Evolutionary conservation across 2,888 invertebrate genomes (phyloP), one percentile per base, ranked within the genome.

Genomic region (Falcaria lacertinaria): DNA sequence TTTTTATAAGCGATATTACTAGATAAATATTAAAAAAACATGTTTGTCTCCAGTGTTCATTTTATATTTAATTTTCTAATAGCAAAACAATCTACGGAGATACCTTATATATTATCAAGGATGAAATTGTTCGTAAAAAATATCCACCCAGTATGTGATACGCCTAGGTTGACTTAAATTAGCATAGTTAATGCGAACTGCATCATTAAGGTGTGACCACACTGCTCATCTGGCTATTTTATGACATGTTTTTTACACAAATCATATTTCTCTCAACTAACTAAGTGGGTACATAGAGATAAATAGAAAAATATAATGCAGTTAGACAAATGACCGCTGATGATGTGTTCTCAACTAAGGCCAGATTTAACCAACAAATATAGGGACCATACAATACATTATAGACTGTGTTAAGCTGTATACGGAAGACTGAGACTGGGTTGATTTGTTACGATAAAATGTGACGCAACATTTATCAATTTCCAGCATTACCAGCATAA

Each of bases 151-250:
- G 50, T 60, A 54, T 52, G 48, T 47, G 51, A 50, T 40, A 51
- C 39, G 41, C 50, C 52, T 59, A 54, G 60, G 51, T 47, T 43
- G 44, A 43, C 39, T 48, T 44, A 45, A 47, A 60, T 58, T 53
- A 57, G 55, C 60, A 60, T 52, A 47, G 49, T 43, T 44, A 55
- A 55, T 49, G 56, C 48, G 51, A 54, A 52, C 50, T 65, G 64
- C 60, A 64, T 52, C 52, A 43, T 55, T 55, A 50, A 43, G 47
- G 42, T 39, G 42, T 45, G 46, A 37, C 25, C 43, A 55, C 55
- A 60, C 41, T 43, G 17, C 4, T 37, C 16, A 25, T 37, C 7
- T 13, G 22, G 15, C 16, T 16, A 34, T 22, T 19, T 40, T 22
- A 34, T 17, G n/a, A 33, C 16, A 16, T 22, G 3, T 5, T 4